Conservation (phyloP, 1,140 invertebrate genomes). For the Eupeodes corollae region DNA sequence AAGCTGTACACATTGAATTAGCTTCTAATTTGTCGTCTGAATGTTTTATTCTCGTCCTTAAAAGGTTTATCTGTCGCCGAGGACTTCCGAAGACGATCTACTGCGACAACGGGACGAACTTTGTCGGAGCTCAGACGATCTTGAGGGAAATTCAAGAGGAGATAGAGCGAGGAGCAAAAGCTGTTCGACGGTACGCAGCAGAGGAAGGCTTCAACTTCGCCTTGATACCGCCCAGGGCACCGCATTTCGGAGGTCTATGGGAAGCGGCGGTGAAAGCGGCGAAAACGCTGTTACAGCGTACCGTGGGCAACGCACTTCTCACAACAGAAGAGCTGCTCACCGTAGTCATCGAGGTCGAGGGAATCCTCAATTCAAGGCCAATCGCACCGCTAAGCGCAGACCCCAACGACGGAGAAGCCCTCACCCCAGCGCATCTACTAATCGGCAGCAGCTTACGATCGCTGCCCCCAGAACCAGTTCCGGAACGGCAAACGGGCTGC, state of each 20-base stretch:
- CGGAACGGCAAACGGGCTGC: not conserved
- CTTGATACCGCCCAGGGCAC: constrained; percentile 7
- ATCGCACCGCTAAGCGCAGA: no score
- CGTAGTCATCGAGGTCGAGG: no score
- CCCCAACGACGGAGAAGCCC: no score
- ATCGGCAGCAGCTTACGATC: no score
- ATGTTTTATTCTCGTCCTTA: constrained; percentile 11
- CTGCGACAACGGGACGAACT: constrained; percentile 29
- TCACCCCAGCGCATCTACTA: no score
- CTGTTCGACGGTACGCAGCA: not conserved
- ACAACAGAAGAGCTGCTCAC: no score
- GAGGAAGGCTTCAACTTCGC: not conserved
- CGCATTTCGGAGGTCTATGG: constrained; percentile 8
- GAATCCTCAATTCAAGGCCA: no score
- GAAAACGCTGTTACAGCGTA: no score
- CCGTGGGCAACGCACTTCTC: no score
- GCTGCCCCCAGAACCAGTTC: no score
- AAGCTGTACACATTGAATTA: constrained; percentile 22
- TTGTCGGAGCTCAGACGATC: not conserved
- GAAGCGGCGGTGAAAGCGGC: no score
- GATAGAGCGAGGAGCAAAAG: not conserved
- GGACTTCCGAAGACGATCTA: constrained; percentile 10
- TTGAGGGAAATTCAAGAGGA: constrained; percentile 5
- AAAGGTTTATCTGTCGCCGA: constrained; percentile 12
- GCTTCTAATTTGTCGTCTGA: constrained; percentile 12